Evolutionary conservation across 2,888 invertebrate species (phyloP), one percentile per base, ranked within the genome.

Genomic region (Molorchus minor): DNA sequence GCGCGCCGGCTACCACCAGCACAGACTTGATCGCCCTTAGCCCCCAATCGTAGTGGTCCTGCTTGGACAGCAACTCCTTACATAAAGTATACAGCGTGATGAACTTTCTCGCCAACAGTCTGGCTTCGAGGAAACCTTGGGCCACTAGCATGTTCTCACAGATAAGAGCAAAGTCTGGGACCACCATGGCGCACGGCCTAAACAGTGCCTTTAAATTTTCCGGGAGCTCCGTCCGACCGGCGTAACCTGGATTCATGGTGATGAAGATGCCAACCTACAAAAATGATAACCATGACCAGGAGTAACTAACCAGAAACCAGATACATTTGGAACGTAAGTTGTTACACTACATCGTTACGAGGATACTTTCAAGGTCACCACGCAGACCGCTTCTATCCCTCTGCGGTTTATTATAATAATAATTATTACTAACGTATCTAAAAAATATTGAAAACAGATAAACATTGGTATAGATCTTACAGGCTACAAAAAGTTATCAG

Each of bases 1-100:
- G 82, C 29, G 95, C 89, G 38, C 96, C 96, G 66, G 96, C 96
- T 7, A 97, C 96, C 1, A 97, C 96, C 49, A 97, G 82, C 41
- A 97, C 96, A 51, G 96, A 96, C 79, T 97, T 97, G 71, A 97
- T 96, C 52, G 97, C 97, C 69, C 97, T 82, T 52, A 97, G 83
- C 30, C 97, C 97, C 96, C 96, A 95, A 84, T 97, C 97, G 76
- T 97, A 97, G 79, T 97, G 97, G 79, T 97, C 96, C 80, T 96
- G 93, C 77, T 96, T 96, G 41, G 96, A 96, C 2, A 97, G 83
- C 67, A 97, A 81, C 78, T 97, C 96, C 67, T 88, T 88, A 77
- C 96, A 96, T 64, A 97, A 82, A 2, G 91, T 93, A 80, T 96
- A 96, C 8, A 96, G 84, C 0, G 96, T 96, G 76, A 97, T 94